Evolutionary conservation across 2,113 vertebrate genomes (phyloP).

Genomic region (Sander vitreus): DNA sequence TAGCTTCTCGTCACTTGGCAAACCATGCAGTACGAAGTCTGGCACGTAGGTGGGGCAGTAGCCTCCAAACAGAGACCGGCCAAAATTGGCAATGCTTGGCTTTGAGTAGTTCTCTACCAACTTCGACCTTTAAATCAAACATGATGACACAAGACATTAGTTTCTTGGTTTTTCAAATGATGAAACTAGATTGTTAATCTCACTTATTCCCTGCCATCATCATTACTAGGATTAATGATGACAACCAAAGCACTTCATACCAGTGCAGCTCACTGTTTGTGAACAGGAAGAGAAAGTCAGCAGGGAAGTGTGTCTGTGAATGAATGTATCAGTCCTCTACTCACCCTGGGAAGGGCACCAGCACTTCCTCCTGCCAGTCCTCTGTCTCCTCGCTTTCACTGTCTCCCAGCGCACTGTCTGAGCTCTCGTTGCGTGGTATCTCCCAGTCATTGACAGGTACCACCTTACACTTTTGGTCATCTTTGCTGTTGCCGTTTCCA

Average conservation of each 20-base stretch:
- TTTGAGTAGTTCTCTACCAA: constrained; percentile 95
- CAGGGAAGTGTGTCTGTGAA: too few species aligned
- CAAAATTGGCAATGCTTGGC: constrained; percentile 96
- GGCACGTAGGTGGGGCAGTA: constrained; percentile 97
- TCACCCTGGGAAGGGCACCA: constrained; percentile 95
- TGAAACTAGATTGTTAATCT: background rate
- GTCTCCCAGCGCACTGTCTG: constrained; percentile 97
- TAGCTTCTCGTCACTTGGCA: constrained; percentile 94
- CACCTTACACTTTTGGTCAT: constrained; percentile 85
- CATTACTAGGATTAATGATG: background rate
- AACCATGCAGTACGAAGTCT: constrained; percentile 97
- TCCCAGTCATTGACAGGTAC: constrained; percentile 91
- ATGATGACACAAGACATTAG: background rate
- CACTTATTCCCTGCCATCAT: background rate
- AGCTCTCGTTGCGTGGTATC: constrained; percentile 99
- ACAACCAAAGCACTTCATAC: background rate
- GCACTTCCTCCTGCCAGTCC: constrained; percentile 96
- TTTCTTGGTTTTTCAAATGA: background rate
- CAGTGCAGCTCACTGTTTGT: background rate
- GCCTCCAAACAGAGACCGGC: constrained; percentile 95
- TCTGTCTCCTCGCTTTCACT: constrained; percentile 96
- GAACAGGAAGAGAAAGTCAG: background rate
- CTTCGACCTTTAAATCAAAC: constrained; percentile 86
- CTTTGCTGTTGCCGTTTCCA: constrained; percentile 83
- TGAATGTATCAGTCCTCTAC: constrained; percentile 46